phyloP scores from a whole-genome alignment of 2,797 vertebrate species.

The Liasis olivaceus region DNA sequence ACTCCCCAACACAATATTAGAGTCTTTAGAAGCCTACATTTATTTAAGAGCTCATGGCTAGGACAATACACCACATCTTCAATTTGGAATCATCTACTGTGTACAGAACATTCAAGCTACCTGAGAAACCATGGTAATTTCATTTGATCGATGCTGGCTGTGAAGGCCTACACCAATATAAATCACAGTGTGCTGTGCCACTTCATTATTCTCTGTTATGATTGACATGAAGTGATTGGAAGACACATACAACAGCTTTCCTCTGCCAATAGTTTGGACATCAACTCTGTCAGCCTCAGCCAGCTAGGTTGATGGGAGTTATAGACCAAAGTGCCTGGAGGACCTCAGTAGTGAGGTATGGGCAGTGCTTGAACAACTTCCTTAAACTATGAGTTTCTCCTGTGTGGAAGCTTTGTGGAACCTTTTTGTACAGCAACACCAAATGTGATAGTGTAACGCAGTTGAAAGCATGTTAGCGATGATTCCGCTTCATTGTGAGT shows the following conservation, averaged over 20 bases:
- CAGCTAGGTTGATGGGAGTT: background rate
- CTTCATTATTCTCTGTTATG: background rate
- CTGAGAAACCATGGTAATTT: background rate
- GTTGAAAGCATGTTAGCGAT: background rate
- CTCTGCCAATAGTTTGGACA: background rate
- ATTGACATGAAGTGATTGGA: background rate
- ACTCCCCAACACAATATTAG: background rate
- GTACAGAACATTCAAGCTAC: background rate
- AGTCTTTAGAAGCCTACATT: background rate
- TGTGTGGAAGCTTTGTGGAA: background rate
- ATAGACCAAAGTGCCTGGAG: background rate
- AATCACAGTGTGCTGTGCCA: background rate
- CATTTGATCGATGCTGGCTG: background rate
- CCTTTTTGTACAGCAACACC: background rate
- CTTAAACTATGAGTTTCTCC: background rate
- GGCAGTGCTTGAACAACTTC: background rate
- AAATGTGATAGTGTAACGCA: background rate
- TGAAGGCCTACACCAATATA: background rate
- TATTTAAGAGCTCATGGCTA: background rate
- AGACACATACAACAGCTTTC: background rate
- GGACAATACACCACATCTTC: background rate
- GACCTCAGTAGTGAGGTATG: background rate
- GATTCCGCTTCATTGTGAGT: background rate
- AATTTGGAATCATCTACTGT: background rate
- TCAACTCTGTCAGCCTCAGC: background rate